Percentiles rank a stretch among this genome's conserved stretches.
phyloP scores from a whole-genome alignment of 1,140 invertebrate genomes.

The Cydia amplana region DNA sequence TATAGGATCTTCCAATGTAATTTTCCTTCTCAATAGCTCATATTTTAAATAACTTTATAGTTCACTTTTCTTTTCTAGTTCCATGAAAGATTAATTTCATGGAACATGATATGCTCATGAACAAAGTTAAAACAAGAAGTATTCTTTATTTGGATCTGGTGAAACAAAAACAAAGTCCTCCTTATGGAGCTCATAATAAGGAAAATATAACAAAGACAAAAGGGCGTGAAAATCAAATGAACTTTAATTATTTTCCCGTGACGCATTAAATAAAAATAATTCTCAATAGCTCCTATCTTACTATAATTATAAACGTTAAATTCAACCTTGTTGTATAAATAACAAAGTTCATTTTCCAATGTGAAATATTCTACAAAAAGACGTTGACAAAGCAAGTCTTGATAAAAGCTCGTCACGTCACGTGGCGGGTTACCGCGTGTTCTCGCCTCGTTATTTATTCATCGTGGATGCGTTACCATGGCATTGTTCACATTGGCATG shows the following conservation, averaged over 20 bases:
- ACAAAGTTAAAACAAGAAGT: too few relatives aligned
- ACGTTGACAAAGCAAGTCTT: neutral
- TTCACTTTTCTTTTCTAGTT: too few relatives aligned
- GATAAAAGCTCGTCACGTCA: slow-evolving; percentile 19
- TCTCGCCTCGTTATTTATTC: slow-evolving; percentile 20
- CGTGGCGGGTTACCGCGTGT: slow-evolving; percentile 12
- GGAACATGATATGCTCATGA: too few relatives aligned
- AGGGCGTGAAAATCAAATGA: slow-evolving; percentile 11
- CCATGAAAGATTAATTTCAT: too few relatives aligned
- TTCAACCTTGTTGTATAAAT: neutral
- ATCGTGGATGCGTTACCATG: slow-evolving; percentile 19
- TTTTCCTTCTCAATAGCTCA: too few relatives aligned
- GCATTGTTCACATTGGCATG: neutral
- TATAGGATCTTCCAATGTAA: too few relatives aligned
- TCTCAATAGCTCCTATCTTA: neutral
- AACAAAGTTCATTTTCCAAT: neutral
- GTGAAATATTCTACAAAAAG: neutral
- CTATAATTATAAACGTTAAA: too few relatives aligned
- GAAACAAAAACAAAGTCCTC: neutral
- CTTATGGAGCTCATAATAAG: neutral
- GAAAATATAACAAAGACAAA: slow-evolving; percentile 16
- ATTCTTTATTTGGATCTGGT: neutral
- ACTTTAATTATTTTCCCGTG: slow-evolving; percentile 19
- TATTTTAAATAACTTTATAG: too few relatives aligned
- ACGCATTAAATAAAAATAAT: neutral